A percentile compares a stretch with the other conserved stretches of the same genome.
These are phyloP conservation scores for Atta colombica DNA, from an alignment of 1,140 invertebrate genomes.

Conservation along the genomic window DNA sequence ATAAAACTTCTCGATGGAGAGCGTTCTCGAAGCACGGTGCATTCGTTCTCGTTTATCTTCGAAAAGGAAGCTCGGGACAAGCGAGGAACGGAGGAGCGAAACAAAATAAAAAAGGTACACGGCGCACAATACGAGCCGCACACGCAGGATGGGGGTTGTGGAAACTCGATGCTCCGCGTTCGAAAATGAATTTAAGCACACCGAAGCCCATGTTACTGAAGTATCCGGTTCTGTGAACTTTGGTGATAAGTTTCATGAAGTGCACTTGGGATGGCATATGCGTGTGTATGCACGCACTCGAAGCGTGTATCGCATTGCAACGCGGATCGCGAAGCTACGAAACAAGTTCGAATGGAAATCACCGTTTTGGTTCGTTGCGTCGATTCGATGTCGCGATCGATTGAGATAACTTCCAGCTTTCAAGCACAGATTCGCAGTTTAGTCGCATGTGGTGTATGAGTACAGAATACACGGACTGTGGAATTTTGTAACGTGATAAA, in stretches of 20 bases:
- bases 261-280: constrained; percentile 43
- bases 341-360: constrained; percentile 53
- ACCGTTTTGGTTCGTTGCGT: constrained; percentile 46
- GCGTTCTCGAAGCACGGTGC: constrained; percentile 61
- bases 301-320: constrained; percentile 50
- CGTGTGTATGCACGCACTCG: constrained; percentile 39
- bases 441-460: constrained; percentile 15
- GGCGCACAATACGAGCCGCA: constrained; percentile 44
- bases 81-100: constrained; percentile 58
- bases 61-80: constrained; percentile 64
- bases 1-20: constrained; percentile 66
- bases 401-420: constrained; percentile 62
- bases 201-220: constrained; percentile 63
- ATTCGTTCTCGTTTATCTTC: constrained; percentile 70
- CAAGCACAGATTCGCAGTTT: constrained; percentile 57
- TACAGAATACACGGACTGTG: constrained; percentile 2
- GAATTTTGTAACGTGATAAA: constrained; percentile 40
- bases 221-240: constrained; percentile 74
- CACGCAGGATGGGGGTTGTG: constrained; percentile 55
- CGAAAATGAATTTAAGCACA: constrained; percentile 79
- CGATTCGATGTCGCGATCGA: constrained; percentile 59
- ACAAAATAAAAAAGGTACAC: constrained; percentile 43
- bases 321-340: constrained; percentile 16
- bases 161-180: constrained; percentile 71
- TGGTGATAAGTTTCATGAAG: constrained; percentile 78